Evolutionary conservation across 2,797 vertebrate genomes (phyloP).

Genomic region (Macropodus opercularis): DNA sequence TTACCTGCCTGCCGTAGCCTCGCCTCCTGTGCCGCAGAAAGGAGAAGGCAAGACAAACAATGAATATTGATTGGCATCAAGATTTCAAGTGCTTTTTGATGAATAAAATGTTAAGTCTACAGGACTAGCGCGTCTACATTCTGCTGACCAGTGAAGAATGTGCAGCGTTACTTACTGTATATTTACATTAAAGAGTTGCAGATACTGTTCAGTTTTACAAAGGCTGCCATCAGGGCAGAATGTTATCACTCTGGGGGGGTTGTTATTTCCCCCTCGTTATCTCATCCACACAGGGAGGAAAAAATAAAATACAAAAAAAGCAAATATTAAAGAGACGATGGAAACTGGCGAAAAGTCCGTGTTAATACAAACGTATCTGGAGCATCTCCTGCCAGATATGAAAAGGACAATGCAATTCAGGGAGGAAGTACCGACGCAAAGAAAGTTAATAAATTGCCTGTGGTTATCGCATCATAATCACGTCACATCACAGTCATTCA

Average conservation of each 20-base stretch:
- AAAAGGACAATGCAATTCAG: conserved; percentile 46
- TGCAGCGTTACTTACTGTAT: conserved; percentile 72
- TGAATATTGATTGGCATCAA: conserved; percentile 59
- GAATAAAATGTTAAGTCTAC: conserved; percentile 53
- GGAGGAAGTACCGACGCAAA: conserved; percentile 34
- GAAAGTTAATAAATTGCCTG: conserved; percentile 43
- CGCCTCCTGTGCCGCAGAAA: conserved; percentile 62
- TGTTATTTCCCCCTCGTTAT: conserved; percentile 39
- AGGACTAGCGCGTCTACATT: conserved; percentile 37
- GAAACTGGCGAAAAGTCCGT: conserved; percentile 21
- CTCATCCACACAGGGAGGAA: conserved; percentile 45
- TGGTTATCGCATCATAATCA: conserved; percentile 29
- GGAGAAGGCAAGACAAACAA: conserved; percentile 55
- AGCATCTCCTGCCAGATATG: conserved; percentile 41
- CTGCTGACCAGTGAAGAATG: conserved; percentile 66
- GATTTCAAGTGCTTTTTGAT: conserved; percentile 50
- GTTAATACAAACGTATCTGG: conserved; percentile 50
- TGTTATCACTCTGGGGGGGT: conserved; percentile 54
- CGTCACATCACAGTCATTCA: conserved; percentile 15
- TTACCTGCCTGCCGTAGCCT: conserved; percentile 76
- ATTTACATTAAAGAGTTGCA: conserved; percentile 65
- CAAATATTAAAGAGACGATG: conserved; percentile 54
- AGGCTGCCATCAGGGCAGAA: conserved; percentile 45
- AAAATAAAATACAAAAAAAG: conserved; percentile 48
- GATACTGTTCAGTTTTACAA: conserved; percentile 55